Percentiles rank a stretch among this genome's conserved stretches.
Evolutionary conservation across 2,113 vertebrate species (phyloP).

Genomic region (Hippolais icterina): DNA sequence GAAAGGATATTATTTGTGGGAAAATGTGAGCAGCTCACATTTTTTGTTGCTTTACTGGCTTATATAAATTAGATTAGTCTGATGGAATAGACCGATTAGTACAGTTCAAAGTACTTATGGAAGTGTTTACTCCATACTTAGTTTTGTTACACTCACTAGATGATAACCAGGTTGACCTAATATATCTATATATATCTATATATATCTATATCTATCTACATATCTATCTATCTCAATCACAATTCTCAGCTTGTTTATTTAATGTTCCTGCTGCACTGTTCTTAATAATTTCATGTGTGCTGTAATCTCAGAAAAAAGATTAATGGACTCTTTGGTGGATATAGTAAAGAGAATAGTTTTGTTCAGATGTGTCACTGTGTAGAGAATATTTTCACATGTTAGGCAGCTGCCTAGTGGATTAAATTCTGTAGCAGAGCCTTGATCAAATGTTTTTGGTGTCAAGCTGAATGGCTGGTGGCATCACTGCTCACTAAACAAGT

Average conservation of each 20-base stretch:
- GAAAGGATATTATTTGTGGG: background rate
- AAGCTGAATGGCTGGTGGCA: background rate
- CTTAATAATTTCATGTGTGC: conserved; percentile 5
- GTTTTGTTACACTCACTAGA: background rate
- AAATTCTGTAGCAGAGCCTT: conserved; percentile 32
- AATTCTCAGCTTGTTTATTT: conserved; percentile 14
- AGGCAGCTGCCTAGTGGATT: conserved; percentile 6
- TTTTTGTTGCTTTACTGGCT: background rate
- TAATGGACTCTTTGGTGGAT: background rate
- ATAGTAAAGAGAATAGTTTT: background rate
- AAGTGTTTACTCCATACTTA: background rate
- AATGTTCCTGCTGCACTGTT: background rate
- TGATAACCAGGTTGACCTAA: background rate
- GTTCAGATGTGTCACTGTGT: background rate
- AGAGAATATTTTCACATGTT: conserved; percentile 21
- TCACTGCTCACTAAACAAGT: conserved; percentile 44
- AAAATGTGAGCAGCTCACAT: background rate
- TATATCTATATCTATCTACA: too few species aligned
- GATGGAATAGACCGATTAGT: background rate
- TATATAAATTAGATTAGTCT: background rate
- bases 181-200: background rate
- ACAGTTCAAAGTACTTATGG: background rate
- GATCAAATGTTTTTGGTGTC: conserved; percentile 31
- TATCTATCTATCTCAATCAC: background rate
- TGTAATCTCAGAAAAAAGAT: background rate